phyloP scores from a whole-genome alignment of 2,797 vertebrate genomes.

The Mastacembelus armatus region DNA sequence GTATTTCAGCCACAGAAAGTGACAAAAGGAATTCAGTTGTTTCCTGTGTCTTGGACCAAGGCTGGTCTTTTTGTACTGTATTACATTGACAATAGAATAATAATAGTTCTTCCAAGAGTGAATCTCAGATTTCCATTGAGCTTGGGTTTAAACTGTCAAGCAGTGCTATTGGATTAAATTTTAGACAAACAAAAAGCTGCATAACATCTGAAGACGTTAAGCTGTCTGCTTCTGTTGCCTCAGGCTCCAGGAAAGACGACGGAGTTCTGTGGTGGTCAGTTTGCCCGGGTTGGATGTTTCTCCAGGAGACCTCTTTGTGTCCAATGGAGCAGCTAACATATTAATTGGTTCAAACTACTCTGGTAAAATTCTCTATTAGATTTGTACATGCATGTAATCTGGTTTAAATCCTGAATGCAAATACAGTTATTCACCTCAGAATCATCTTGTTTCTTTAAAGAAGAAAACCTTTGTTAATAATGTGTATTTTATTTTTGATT shows the following conservation, averaged over 20 bases:
- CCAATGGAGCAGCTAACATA: constrained; percentile 84
- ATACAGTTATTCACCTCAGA: neutral
- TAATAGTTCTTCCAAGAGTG: neutral
- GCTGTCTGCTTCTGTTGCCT: constrained; percentile 24
- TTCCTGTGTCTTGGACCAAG: constrained; percentile 53
- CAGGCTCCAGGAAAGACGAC: constrained; percentile 84
- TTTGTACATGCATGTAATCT: too few relatives aligned
- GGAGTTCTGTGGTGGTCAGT: constrained; percentile 90
- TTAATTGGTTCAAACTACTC: constrained; percentile 80
- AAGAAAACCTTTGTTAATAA: constrained; percentile 14
- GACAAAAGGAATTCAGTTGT: constrained; percentile 73
- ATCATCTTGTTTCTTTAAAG: too few relatives aligned
- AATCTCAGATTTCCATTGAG: constrained; percentile 7
- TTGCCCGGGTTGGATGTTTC: constrained; percentile 88
- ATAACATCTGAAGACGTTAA: neutral
- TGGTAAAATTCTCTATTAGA: constrained; percentile 58
- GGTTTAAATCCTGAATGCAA: neutral
- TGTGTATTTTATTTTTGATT: constrained; percentile 14
- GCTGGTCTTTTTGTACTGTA: constrained; percentile 22
- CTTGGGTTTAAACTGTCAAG: neutral
- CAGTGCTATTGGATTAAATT: too few relatives aligned
- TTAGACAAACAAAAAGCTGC: neutral
- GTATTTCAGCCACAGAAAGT: constrained; percentile 67
- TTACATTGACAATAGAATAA: constrained; percentile 11
- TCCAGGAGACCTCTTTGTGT: constrained; percentile 91